A percentile compares a stretch with the other conserved stretches of the same genome.
phyloP scores from a whole-genome alignment of 1,140 invertebrate species.

The Hyles euphorbiae region DNA sequence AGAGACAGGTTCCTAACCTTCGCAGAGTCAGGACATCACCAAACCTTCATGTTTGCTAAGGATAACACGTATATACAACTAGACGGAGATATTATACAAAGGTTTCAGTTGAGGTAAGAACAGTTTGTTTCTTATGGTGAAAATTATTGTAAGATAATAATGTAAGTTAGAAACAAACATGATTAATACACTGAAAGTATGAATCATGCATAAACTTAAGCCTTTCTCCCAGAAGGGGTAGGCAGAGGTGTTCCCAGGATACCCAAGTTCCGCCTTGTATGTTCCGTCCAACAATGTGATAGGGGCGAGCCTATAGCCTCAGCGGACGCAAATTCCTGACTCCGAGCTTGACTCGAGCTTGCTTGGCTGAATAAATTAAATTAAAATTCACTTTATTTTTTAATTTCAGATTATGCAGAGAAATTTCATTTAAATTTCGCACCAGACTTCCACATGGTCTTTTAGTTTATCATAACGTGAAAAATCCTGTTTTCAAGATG shows the following conservation, averaged over 20 bases:
- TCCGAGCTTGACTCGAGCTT: no score
- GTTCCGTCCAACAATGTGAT: no score
- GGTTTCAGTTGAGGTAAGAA: slow-evolving; percentile 86
- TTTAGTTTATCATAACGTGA: slow-evolving; percentile 91
- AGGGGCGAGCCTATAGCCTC: no score
- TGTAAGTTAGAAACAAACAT: no score
- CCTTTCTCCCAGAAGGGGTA: no score
- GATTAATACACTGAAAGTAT: no score
- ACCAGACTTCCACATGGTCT: slow-evolving; percentile 90
- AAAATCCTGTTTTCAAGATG: slow-evolving; percentile 85
- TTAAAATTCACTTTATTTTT: background rate
- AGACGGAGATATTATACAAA: slow-evolving; percentile 88
- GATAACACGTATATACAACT: slow-evolving; percentile 92
- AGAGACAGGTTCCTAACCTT: slow-evolving; percentile 86
- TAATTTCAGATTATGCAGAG: slow-evolving; percentile 83
- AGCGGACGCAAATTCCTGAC: no score
- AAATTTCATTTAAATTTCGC: slow-evolving; percentile 91
- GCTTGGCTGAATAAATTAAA: no score
- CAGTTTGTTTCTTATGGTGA: background rate
- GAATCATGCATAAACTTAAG: no score
- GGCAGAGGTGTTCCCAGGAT: no score
- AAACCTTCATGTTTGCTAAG: slow-evolving; percentile 91
- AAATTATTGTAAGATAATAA: no score
- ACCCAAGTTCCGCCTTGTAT: no score
- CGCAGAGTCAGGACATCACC: slow-evolving; percentile 85